Base-by-base conservation (phyloP, 2,113 vertebrate genomes). In the Puffinus mauretanicus region DNA sequence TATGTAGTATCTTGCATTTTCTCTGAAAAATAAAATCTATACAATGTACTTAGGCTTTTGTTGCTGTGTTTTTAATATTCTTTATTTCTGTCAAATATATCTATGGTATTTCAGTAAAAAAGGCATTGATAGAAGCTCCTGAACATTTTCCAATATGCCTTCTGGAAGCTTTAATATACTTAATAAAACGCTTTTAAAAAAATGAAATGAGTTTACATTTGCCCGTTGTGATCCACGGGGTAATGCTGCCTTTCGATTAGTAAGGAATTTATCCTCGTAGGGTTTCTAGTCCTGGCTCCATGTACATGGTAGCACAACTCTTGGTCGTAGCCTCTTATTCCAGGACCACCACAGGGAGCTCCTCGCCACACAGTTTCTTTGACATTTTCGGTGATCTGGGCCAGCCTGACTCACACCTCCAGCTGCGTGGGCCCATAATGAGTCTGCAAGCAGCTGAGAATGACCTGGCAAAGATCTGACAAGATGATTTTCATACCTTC, bases 131-230 rank as follows among this genome's bases (percentile, higher is more conserved):
- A 78, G 34, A n/a, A 78, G 16, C 42, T 57, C 9, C 1, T 66
- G 42, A 93, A 60, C 54, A 24, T 93, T 93, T 85, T 87, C 42
- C 54, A 51, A 4, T 87, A 38, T 73, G 58, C 34, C 14, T 88
- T 82, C 64, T 86, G 46, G 62, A 92, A 71, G 42, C 18, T 83
- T 79, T 75, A 38, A 30, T 49, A n/a, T 66, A 65, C 32, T 73
- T 80, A 91, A 94, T 95, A 91, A 93, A 95, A 65, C 7, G 40
- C 15, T 94, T 25, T 16, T 6, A 2, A 9, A 79, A 79, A 81
- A 88, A 36, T 4, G 1, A 70, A 81, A 47, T 46, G 3, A 54
- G 16, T 76, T 76, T 61, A 46, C 7, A 13, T 54, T 69, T 84
- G 24, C 30, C 55, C 0, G 0, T 19, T 76, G 34, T 61, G 14